Evolutionary conservation across 2,888 invertebrate genomes (phyloP).

Genomic region (Copidosoma aretas): DNA sequence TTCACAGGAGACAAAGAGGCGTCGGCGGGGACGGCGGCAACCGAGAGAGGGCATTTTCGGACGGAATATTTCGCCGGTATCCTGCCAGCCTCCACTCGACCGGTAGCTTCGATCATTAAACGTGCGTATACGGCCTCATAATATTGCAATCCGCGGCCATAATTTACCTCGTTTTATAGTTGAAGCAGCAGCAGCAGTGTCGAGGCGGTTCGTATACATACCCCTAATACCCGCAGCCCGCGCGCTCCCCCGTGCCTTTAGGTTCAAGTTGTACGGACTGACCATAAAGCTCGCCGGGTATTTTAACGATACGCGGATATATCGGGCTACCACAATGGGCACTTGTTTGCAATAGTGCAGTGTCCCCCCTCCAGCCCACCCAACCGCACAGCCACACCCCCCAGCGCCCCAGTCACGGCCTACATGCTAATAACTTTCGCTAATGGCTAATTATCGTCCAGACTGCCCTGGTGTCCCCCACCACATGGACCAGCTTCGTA

Average conservation of each 20-base stretch:
- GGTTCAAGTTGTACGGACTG: slow-evolving; percentile 58
- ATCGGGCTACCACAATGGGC: slow-evolving; percentile 43
- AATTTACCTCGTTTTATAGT: slow-evolving; percentile 64
- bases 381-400: background rate
- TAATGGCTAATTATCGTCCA: too few relatives aligned
- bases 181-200: slow-evolving; percentile 62
- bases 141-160: slow-evolving; percentile 63
- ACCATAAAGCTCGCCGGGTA: slow-evolving; percentile 56
- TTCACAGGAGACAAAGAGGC: slow-evolving; percentile 36
- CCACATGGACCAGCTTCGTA: too few relatives aligned
- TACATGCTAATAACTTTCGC: too few relatives aligned
- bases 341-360: slow-evolving; percentile 43
- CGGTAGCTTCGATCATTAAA: slow-evolving; percentile 63
- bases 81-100: too few relatives aligned
- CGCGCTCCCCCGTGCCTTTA: slow-evolving; percentile 48
- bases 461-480: too few relatives aligned
- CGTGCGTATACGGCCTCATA: slow-evolving; percentile 63
- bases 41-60: slow-evolving; percentile 49
- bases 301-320: slow-evolving; percentile 51
- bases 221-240: slow-evolving; percentile 1
- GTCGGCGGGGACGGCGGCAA: slow-evolving; percentile 19
- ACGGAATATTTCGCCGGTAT: slow-evolving; percentile 56
- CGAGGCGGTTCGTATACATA: slow-evolving; percentile 36
- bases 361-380: slow-evolving; percentile 14
- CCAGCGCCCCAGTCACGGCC: too few relatives aligned